These are phyloP conservation scores for Dione vanillae DNA, from an alignment of 2,888 invertebrate species.

Conservation along the genomic window DNA sequence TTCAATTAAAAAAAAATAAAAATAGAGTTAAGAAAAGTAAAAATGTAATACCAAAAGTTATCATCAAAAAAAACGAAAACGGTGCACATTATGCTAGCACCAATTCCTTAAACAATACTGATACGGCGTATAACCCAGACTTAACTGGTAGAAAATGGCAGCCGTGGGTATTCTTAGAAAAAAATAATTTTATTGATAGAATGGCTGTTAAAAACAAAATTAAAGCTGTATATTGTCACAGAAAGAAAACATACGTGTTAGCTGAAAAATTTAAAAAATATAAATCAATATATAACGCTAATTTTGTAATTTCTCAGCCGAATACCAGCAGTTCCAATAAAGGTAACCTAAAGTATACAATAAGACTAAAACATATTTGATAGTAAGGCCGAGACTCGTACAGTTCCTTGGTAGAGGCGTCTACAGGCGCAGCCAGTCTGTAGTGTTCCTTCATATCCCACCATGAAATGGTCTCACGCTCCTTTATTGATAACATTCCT, in stretches of 20 bases:
- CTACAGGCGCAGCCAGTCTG: neutral
- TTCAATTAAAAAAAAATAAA: constrained; percentile 74
- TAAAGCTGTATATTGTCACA: constrained; percentile 71
- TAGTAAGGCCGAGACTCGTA: neutral
- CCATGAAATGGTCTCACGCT: constrained; percentile 56
- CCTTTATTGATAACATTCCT: constrained; percentile 65
- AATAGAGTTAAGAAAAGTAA: constrained; percentile 70
- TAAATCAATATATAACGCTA: constrained; percentile 69
- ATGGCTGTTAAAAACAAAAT: constrained; percentile 74
- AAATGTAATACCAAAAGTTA: constrained; percentile 75
- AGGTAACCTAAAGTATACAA: constrained; percentile 77
- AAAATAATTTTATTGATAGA: constrained; percentile 74
- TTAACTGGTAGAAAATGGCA: constrained; percentile 81
- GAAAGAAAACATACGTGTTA: constrained; percentile 71
- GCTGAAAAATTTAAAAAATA: constrained; percentile 75
- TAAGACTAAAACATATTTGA: constrained; percentile 72
- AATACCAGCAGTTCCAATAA: constrained; percentile 58
- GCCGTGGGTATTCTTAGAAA: constrained; percentile 80
- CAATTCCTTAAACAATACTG: constrained; percentile 61
- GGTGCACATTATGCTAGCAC: constrained; percentile 80
- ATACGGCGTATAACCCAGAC: constrained; percentile 68
- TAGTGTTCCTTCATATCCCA: constrained; percentile 52
- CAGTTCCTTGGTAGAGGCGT: constrained; percentile 48
- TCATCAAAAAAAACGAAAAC: constrained; percentile 77
- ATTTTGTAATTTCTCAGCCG: constrained; percentile 75